These are phyloP conservation scores for Eulimnadia texana DNA, from an alignment of 1,140 invertebrate species.

Conservation along the genomic window DNA sequence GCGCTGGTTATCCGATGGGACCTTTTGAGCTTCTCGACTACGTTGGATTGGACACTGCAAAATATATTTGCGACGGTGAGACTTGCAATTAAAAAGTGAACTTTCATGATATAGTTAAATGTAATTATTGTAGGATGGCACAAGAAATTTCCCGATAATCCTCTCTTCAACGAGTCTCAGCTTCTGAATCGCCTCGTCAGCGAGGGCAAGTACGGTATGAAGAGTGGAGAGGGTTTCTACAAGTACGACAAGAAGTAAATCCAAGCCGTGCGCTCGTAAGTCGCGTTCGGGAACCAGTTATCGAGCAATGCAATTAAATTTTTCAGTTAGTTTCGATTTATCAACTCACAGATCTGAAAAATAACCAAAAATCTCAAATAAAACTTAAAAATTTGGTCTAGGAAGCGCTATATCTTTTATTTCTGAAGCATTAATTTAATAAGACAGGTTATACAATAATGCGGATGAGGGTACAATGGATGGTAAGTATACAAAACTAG, in stretches of 20 bases:
- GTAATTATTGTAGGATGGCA: constrained; percentile 46
- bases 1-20: constrained; percentile 71
- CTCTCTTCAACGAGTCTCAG: constrained; percentile 49
- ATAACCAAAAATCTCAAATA: no score
- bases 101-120: constrained; percentile 12
- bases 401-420: no score
- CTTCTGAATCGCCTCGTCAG: constrained; percentile 53
- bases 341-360: no score
- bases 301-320: not conserved
- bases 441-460: no score
- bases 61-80: constrained; percentile 41
- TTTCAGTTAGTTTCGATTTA: not conserved
- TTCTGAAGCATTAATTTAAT: not conserved
- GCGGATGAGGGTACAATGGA: no score
- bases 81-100: not conserved
- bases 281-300: not conserved
- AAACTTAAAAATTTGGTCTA: no score
- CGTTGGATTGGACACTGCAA: constrained; percentile 57
- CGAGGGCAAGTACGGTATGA: constrained; percentile 67
- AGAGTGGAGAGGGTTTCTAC: constrained; percentile 77
- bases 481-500: no score
- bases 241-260: constrained; percentile 42
- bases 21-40: constrained; percentile 67
- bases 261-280: not conserved
- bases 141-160: constrained; percentile 57